A percentile compares a stretch with the other conserved stretches of the same genome.
phyloP scores from a whole-genome alignment of 2,797 vertebrate species.

The Falco cherrug region DNA sequence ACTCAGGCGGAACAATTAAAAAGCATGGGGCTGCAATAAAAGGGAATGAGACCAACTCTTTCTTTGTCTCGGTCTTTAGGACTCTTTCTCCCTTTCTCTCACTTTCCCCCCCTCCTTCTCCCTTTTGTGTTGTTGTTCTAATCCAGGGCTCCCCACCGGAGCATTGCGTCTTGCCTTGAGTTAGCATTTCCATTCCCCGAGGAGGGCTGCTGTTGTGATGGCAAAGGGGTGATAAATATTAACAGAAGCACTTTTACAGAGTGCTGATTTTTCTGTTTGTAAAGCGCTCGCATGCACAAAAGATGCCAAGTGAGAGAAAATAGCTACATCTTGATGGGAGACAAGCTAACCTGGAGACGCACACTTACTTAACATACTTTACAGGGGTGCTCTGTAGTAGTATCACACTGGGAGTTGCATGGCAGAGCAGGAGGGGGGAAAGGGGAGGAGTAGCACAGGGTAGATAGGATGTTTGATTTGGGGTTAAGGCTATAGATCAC shows the following conservation, averaged over 20 bases:
- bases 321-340: slow-evolving; percentile 55
- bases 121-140: slow-evolving; percentile 12
- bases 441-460: background rate
- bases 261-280: slow-evolving; percentile 77
- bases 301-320: slow-evolving; percentile 29
- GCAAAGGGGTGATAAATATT: slow-evolving; percentile 79
- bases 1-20: slow-evolving; percentile 52
- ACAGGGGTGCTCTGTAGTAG: slow-evolving; percentile 25
- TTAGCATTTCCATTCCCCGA: slow-evolving; percentile 60
- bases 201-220: slow-evolving; percentile 66
- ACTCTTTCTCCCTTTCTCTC: background rate
- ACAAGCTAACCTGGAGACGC: background rate
- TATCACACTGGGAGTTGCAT: background rate
- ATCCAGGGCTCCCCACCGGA: slow-evolving; percentile 27
- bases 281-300: slow-evolving; percentile 69
- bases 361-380: slow-evolving; percentile 54
- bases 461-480: background rate
- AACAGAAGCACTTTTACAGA: slow-evolving; percentile 76
- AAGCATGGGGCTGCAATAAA: slow-evolving; percentile 53
- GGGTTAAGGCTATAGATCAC: background rate
- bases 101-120: background rate
- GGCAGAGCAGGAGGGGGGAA: background rate
- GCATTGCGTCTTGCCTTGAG: slow-evolving; percentile 70
- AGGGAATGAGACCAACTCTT: slow-evolving; percentile 17
- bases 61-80: background rate